phyloP scores from a whole-genome alignment of 2,113 vertebrate genomes.

The Ancistrus triradiatus region DNA sequence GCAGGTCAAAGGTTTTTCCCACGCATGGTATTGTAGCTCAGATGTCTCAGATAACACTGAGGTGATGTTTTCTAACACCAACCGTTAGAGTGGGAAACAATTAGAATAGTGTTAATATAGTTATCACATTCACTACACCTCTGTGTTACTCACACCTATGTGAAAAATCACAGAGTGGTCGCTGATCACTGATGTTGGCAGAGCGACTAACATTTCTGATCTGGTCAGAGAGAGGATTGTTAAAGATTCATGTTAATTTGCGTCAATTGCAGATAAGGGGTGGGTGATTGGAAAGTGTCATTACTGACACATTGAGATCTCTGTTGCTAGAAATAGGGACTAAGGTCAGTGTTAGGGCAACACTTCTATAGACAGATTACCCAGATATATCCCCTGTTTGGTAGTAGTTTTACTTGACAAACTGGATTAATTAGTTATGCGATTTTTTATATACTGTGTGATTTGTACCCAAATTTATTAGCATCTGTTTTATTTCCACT shows the following conservation, averaged over 20 bases:
- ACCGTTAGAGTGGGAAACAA: no score
- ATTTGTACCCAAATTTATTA: no score
- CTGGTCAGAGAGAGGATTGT: no score
- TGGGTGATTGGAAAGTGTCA: constrained; percentile 16
- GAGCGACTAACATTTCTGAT: not conserved
- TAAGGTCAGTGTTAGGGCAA: constrained; percentile 9
- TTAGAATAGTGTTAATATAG: not conserved
- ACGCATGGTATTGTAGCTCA: no score
- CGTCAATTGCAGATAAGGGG: not conserved
- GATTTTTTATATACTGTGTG: not conserved
- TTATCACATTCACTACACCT: not conserved
- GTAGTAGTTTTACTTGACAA: no score
- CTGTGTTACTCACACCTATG: constrained; percentile 1
- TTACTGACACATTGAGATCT: constrained; percentile 9
- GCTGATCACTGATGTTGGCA: not conserved
- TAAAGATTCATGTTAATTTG: constrained; percentile 6
- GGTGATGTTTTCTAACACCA: no score
- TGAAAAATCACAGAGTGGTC: not conserved
- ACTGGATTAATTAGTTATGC: not conserved
- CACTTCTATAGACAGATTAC: not conserved
- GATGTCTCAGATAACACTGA: no score
- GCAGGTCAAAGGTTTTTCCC: no score
- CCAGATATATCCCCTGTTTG: no score
- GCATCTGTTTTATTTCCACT: not conserved
- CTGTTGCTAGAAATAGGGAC: not conserved